Base-by-base conservation (phyloP, 2,113 vertebrate species). In the Ciconia boyciana region DNA sequence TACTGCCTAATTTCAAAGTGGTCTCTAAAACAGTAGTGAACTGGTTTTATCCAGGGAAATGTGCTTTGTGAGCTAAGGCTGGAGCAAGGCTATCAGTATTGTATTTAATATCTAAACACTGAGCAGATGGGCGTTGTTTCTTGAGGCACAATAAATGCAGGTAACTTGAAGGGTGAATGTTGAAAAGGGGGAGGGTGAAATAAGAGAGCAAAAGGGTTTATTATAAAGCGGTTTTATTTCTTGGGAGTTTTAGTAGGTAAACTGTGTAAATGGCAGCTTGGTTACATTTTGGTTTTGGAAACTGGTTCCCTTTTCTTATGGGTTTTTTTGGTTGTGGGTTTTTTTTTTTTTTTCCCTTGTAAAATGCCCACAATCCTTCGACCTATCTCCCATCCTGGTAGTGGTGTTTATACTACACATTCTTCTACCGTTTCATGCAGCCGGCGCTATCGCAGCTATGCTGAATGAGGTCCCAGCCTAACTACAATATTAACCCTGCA, bases 401-500 rank as follows among this genome's bases (percentile, higher is more conserved):
- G 64, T 44, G 11, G 89, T 96, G 75, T 91, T 97, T 94, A 48
- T 51, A 72, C 93, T 93, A 60, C 57, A 29, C 75, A 36, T 94
- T 95, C 94, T 94, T 72, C 93, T 90, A 43, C 89, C 39, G 18
- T 82, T 92, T 7, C 65, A 25, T 41, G 93, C 92, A 94, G 97
- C 81, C 75, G 2, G 36, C 10, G 18, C 79, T 97, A 91, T 97
- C 77, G 9, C 85, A 85, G 92, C 95, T 87, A 55, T 22, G 34
- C 93, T 94, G 97, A 97, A 96, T 94, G 96, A 97, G 96, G 95
- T 97, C 97, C 96, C 96, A 97, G 96, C 91, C 97, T 97, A 98
- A 98, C 93, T 96, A 96, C 90, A 95, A 74, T 95, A 97, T 98
- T 98, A 98, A 97, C 97, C 97, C 97, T 97, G 96, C 96, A 98